Evolutionary conservation across 2,113 vertebrate genomes (phyloP).

Genomic region (Eonycteris spelaea): DNA sequence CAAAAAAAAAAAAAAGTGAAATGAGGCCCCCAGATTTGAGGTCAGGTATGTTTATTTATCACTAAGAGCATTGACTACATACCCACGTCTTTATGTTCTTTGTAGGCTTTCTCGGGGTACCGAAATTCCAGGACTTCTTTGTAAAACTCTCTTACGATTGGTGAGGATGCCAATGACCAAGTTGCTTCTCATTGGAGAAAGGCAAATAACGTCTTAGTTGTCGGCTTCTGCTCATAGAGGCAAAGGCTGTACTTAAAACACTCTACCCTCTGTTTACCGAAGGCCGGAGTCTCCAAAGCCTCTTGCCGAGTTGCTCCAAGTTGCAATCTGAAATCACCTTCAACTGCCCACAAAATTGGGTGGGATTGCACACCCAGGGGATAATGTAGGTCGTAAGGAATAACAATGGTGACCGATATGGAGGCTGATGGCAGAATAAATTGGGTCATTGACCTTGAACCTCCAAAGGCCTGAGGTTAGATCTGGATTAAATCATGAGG

Average conservation of each 20-base stretch:
- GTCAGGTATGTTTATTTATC: neutral
- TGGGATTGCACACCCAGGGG: neutral
- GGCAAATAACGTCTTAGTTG: neutral
- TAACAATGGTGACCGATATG: slow-evolving; percentile 60
- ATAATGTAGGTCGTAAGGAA: neutral
- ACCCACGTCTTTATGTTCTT: neutral
- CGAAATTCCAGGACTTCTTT: neutral
- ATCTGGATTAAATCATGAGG: slow-evolving; percentile 87
- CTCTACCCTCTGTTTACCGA: neutral
- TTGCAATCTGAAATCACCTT: neutral
- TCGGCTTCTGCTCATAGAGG: neutral
- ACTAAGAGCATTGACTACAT: neutral
- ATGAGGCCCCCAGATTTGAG: neutral
- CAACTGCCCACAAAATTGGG: neutral
- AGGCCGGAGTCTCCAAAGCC: neutral
- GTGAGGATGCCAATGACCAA: neutral
- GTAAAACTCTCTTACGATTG: neutral
- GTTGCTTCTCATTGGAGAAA: neutral
- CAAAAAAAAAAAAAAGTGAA: neutral
- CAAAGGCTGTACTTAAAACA: neutral
- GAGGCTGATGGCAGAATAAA: slow-evolving; percentile 80
- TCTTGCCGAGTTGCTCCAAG: slow-evolving; percentile 33
- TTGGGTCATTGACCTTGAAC: slow-evolving; percentile 88
- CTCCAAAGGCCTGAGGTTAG: slow-evolving; percentile 84
- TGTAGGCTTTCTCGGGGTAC: neutral